Evolutionary conservation across 2,888 invertebrate genomes (phyloP).

Genomic region (Perizoma affinitatum): DNA sequence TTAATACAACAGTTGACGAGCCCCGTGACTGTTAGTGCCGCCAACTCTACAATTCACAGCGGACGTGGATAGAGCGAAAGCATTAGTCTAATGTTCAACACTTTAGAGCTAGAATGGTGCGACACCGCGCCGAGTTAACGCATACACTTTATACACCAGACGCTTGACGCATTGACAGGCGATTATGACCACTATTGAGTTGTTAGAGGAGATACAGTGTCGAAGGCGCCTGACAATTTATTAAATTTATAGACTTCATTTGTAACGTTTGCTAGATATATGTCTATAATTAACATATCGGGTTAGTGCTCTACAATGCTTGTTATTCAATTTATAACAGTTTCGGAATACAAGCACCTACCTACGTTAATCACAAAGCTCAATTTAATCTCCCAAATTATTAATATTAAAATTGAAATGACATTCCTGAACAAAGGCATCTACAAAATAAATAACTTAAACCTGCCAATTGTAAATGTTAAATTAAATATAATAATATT

Average conservation of each 20-base stretch:
- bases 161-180: conserved; percentile 64
- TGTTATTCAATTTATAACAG: conserved; percentile 17
- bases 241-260: conserved; percentile 59
- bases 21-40: conserved; percentile 52
- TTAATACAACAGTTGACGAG: conserved; percentile 43
- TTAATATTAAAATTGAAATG: background rate
- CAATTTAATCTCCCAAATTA: background rate
- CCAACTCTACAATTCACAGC: conserved; percentile 59
- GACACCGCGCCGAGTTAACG: conserved; percentile 57
- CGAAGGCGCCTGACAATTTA: conserved; percentile 53
- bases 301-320: conserved; percentile 21
- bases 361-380: background rate
- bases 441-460: conserved; percentile 5
- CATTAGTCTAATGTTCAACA: conserved; percentile 73
- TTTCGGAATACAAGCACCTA: background rate
- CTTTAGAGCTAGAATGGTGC: conserved; percentile 66
- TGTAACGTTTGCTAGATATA: conserved; percentile 43
- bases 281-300: conserved; percentile 35
- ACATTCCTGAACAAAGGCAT: no score
- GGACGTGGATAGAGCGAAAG: conserved; percentile 67
- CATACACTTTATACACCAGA: conserved; percentile 57
- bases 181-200: conserved; percentile 69
- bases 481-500: conserved; percentile 50
- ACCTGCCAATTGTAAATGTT: conserved; percentile 32
- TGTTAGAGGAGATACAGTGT: conserved; percentile 47